These are phyloP conservation scores for Otis tarda DNA, from an alignment of 2,113 vertebrate genomes.

Conservation along the genomic window DNA sequence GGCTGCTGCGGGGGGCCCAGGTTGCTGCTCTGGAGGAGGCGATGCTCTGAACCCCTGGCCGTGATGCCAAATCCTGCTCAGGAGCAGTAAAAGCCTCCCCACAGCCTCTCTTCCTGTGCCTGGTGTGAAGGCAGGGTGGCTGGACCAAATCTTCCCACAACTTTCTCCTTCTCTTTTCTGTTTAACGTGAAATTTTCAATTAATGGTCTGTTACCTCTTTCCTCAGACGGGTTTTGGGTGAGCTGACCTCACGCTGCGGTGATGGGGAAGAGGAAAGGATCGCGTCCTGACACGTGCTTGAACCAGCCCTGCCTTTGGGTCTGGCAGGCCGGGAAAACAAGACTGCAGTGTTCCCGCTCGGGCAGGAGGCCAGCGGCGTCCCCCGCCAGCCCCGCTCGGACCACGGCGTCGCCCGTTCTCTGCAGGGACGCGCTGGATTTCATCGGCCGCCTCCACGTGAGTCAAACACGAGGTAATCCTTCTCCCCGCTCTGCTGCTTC, in stretches of 20 bases:
- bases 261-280: not conserved
- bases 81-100: too few species aligned
- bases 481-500: not conserved
- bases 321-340: not conserved
- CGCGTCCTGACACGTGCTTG: not conserved
- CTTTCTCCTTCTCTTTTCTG: not conserved
- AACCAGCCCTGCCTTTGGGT: not conserved
- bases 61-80: accelerated
- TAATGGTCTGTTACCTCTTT: not conserved
- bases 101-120: not conserved
- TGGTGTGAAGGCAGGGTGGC: not conserved
- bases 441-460: not conserved
- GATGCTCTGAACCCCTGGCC: too few species aligned
- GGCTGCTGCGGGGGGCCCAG: not conserved
- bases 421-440: not conserved
- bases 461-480: not conserved
- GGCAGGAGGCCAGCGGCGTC: not conserved
- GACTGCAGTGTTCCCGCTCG: not conserved
- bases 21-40: too few species aligned
- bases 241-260: accelerated
- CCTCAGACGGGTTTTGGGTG: not conserved
- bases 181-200: not conserved
- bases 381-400: not conserved
- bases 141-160: not conserved
- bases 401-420: not conserved